Evolutionary conservation across 2,888 invertebrate genomes (phyloP), one percentile per base, ranked within the genome.

Genomic region (Taphrorychus bicolor): DNA sequence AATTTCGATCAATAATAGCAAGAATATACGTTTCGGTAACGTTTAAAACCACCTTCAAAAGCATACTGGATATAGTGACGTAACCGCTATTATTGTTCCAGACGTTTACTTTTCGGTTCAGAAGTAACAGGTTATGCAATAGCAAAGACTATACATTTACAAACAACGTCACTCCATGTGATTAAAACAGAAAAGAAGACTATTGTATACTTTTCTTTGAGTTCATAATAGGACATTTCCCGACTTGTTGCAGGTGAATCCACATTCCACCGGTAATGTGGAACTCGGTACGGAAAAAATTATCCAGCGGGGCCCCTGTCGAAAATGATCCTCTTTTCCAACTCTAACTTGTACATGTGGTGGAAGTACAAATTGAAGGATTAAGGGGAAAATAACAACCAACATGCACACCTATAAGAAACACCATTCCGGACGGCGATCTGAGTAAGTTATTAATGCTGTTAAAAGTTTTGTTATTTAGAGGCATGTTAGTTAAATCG

Each of bases 311-410:
- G 11, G 11, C 3, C 32, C 32, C 7, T 32, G 1, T 32, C 32
- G 32, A 45, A 45, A 14, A 45, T 45, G 45, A n/a, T n/a, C n/a
- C 17, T 45, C 14, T 45, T 14, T 2, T 45, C 16, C 16, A 14
- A 45, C 5, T 45, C 17, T 45, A 45, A 45, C 5, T 45, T 45
- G 18, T 78, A 76, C 60, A 74, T 78, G 75, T 79, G 77, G 66
- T 79, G 79, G 78, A 80, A 79, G 74, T 76, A 77, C 77, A 80
- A 79, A 73, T 72, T 78, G 66, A 77, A 76, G 73, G 57, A 45
- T 16, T 19, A 21, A 17, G 18, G 16, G n/a, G 5, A 57, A n/a
- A 14, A 65, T 65, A 52, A 65, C 58, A 59, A 40, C 53, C 17
- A 65, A 45, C 17, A 59, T 58, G 58, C 53, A 58, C 23, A 56